Evolutionary conservation across 1,140 invertebrate species (phyloP).

Genomic region (Dryas iulia): DNA sequence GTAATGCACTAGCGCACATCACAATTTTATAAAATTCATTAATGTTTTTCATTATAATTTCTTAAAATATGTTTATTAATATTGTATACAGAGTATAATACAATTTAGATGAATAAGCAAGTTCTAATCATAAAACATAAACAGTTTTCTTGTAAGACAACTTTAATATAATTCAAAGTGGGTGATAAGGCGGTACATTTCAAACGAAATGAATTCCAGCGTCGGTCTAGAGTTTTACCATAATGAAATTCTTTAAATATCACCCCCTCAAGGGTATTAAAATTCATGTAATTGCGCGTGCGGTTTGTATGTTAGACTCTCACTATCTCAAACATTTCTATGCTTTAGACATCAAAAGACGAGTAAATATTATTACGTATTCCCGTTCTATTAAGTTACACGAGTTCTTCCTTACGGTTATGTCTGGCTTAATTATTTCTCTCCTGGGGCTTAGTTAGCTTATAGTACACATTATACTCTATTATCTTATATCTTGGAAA

Average conservation of each 20-base stretch:
- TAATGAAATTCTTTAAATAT: conserved; percentile 79
- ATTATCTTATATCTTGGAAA: too few species aligned
- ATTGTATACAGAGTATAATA: background rate
- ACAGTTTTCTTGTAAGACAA: conserved; percentile 17
- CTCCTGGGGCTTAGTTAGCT: background rate
- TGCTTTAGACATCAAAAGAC: conserved; percentile 2
- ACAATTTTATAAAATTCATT: too few species aligned
- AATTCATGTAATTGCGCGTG: conserved; percentile 63
- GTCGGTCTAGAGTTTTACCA: conserved; percentile 58
- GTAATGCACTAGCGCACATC: too few species aligned
- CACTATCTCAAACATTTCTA: conserved; percentile 7
- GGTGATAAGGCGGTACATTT: conserved; percentile 55
- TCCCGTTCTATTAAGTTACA: background rate
- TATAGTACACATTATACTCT: background rate
- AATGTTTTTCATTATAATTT: too few species aligned
- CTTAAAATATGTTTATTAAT: too few species aligned
- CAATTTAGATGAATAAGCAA: background rate
- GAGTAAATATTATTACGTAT: background rate
- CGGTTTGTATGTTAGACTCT: conserved; percentile 37
- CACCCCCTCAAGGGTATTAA: conserved; percentile 55
- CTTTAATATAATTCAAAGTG: conserved; percentile 44
- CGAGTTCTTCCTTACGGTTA: background rate
- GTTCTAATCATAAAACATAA: conserved; percentile 7
- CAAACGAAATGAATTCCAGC: conserved; percentile 66
- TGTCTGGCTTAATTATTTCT: background rate